These are phyloP conservation scores for Euzophera pinguis DNA, from an alignment of 2,888 invertebrate species.

Conservation along the genomic window DNA sequence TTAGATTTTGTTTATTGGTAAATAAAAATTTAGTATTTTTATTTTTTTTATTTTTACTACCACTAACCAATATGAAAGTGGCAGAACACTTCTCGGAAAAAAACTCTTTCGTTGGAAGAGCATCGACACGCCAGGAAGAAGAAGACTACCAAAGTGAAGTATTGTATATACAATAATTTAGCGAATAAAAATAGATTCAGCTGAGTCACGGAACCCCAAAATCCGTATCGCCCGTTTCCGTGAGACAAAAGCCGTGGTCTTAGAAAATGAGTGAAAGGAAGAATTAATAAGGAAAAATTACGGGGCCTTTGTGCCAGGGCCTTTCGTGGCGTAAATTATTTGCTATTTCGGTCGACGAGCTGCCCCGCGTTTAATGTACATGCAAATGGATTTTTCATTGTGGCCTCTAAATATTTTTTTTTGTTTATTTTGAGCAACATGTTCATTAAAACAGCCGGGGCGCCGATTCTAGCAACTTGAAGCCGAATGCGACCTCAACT, in stretches of 20 bases:
- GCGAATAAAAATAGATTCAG: too few relatives aligned
- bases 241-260: constrained; percentile 13
- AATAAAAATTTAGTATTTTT: too few relatives aligned
- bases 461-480: too few relatives aligned
- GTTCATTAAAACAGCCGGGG: background rate
- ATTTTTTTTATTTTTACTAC: too few relatives aligned
- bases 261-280: constrained; percentile 21
- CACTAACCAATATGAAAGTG: too few relatives aligned
- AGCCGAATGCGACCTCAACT: too few relatives aligned
- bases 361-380: background rate
- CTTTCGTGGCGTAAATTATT: constrained; percentile 1
- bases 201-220: background rate
- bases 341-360: constrained; percentile 1
- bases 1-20: too few relatives aligned
- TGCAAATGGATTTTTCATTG: constrained; percentile 6
- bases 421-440: background rate
- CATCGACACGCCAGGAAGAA: too few relatives aligned
- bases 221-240: background rate
- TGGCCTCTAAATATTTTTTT: background rate
- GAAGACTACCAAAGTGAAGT: background rate
- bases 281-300: constrained; percentile 22
- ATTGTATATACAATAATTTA: too few relatives aligned
- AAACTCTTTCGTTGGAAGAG: too few relatives aligned
- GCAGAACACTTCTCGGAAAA: too few relatives aligned
- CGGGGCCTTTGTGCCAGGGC: constrained; percentile 3